Evolutionary conservation across 2,797 vertebrate genomes (phyloP).

Genomic region (Coendou prehensilis): DNA sequence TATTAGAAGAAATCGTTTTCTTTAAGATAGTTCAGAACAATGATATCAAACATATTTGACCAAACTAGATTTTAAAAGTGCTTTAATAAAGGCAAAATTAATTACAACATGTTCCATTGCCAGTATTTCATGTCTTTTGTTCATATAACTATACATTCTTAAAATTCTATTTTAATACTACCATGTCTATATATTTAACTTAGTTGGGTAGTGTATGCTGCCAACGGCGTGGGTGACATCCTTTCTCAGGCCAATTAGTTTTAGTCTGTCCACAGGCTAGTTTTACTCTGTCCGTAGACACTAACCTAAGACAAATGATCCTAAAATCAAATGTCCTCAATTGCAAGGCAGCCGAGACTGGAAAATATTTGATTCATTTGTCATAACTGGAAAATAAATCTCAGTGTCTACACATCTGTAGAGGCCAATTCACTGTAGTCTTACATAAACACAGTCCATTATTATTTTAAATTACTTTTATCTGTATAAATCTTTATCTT

Average conservation of each 20-base stretch:
- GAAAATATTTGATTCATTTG: slow-evolving; percentile 15
- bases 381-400: background rate
- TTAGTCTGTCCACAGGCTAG: slow-evolving; percentile 58
- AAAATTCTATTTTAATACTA: slow-evolving; percentile 30
- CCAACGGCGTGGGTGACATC: background rate
- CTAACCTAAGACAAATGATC: slow-evolving; percentile 48
- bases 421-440: background rate
- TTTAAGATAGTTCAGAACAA: background rate
- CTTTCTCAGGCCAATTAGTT: slow-evolving; percentile 56
- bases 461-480: slow-evolving; percentile 13
- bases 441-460: background rate
- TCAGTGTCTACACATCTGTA: background rate
- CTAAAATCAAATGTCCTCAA: slow-evolving; percentile 50
- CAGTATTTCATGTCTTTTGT: background rate
- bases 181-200: background rate
- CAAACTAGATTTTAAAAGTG: background rate
- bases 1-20: background rate
- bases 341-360: background rate
- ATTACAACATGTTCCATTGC: background rate
- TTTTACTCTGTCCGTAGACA: slow-evolving; percentile 64
- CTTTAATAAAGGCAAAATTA: slow-evolving; percentile 44
- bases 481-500: background rate
- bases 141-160: slow-evolving; percentile 9
- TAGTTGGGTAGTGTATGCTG: background rate
- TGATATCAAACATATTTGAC: background rate